These are phyloP conservation scores for Pontoporia blainvillei DNA, from an alignment of 2,113 vertebrate genomes.

Conservation along the genomic window DNA sequence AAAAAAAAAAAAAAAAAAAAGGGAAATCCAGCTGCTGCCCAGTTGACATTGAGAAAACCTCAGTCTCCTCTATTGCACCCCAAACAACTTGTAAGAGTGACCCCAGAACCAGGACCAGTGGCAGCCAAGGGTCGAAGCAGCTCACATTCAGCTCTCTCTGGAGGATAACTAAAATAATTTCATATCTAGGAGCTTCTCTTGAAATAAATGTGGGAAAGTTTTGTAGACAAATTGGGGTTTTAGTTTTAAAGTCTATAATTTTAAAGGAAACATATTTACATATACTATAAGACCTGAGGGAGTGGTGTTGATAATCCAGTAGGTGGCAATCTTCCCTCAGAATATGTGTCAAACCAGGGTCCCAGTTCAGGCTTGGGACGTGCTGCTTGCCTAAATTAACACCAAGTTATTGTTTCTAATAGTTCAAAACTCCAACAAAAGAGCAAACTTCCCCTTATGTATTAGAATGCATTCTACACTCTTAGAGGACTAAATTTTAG, in stretches of 20 bases:
- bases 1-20: too few relatives aligned
- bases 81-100: too few relatives aligned
- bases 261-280: neutral
- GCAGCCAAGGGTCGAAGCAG: neutral
- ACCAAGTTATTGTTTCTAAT: neutral
- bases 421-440: neutral
- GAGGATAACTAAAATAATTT: neutral
- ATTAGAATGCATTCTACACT: neutral
- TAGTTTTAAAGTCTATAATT: neutral
- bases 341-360: neutral
- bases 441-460: neutral
- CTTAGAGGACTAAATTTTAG: neutral
- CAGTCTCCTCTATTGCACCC: rapidly evolving
- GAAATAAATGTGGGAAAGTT: neutral
- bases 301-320: conserved; percentile 26
- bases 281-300: neutral
- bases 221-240: neutral
- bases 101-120: rapidly evolving
- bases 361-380: neutral
- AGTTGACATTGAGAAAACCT: neutral
- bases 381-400: neutral
- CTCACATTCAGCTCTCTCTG: neutral
- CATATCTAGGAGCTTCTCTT: neutral
- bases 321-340: conserved; percentile 72
- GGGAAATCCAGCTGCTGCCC: neutral